Base-by-base conservation (phyloP, 2,888 invertebrate genomes). In the Schrankia costaestrigalis region DNA sequence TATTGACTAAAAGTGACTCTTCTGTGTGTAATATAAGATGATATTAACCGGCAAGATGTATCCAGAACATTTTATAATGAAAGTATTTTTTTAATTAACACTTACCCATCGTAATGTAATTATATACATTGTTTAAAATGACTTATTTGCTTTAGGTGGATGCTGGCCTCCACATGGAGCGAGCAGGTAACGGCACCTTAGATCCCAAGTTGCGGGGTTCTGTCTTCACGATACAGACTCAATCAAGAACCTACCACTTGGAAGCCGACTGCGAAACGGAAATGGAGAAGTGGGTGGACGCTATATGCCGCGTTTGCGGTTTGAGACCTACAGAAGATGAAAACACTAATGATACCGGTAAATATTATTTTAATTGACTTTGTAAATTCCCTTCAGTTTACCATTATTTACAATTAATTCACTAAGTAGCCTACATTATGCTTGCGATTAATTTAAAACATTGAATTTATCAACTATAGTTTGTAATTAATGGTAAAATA, bases 221-320 rank as follows among this genome's bases (percentile, higher is more conserved):
- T 0, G 96, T 97, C 87, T 97, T 97, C 72, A 95, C 95, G 59
- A 94, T 97, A 21, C 94, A 94, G 72, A 97, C 97, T 31, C 94
- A 95, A 18, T 93, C 94, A 49, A 90, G 98, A 55, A 95, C 93
- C 17, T 98, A 97, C 74, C 97, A 96, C 76, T 89, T 98, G 53
- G 97, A 97, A 39, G 97, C 97, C 0, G 97, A 97, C 58, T 93
- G 94, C 17, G 97, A 97, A 71, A 90, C 91, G 26, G 97, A 97
- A 63, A 97, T 98, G 97, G 94, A 94, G 57, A 93, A 93, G 73
- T 98, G 98, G 98, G 97, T 98, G 6, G 94, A 95, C 66, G 95
- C 94, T 41, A 95, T 98, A 53, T 98, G 98, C 77, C 92, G 94
- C 77, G 96, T 97, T 23, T 98, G 97, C 76, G 95, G 96, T 27